phyloP scores from a whole-genome alignment of 2,113 vertebrate species.

The Equus quagga region DNA sequence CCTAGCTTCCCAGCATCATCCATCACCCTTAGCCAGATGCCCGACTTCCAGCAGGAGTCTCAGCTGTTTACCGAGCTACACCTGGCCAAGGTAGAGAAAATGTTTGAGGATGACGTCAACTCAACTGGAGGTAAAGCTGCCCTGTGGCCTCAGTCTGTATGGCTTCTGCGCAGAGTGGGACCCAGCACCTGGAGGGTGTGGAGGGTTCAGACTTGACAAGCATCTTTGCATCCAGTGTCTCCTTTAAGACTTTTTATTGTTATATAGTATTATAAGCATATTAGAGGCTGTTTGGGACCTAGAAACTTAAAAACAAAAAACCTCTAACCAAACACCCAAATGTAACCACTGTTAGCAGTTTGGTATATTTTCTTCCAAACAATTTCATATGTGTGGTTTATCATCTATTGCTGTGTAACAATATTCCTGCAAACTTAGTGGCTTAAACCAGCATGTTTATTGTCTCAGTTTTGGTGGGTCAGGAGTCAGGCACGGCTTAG shows the following conservation, averaged over 20 bases:
- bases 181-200: neutral
- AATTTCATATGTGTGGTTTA: neutral
- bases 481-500: neutral
- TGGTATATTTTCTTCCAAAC: neutral
- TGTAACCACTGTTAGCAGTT: neutral
- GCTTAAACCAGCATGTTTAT: neutral
- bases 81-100: constrained; percentile 47
- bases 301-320: neutral
- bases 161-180: neutral
- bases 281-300: neutral
- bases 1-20: neutral
- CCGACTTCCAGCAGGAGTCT: neutral
- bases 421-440: neutral
- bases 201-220: neutral
- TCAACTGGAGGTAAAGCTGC: constrained; percentile 36
- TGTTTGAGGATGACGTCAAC: neutral
- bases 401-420: neutral
- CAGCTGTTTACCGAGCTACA: neutral
- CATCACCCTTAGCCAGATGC: neutral
- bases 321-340: neutral
- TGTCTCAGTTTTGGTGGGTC: neutral
- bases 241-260: constrained; percentile 19
- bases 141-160: neutral
- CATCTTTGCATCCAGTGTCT: neutral
- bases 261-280: neutral